These are phyloP conservation scores for Thymelicus lineola DNA, from an alignment of 2,888 invertebrate genomes.

Conservation along the genomic window DNA sequence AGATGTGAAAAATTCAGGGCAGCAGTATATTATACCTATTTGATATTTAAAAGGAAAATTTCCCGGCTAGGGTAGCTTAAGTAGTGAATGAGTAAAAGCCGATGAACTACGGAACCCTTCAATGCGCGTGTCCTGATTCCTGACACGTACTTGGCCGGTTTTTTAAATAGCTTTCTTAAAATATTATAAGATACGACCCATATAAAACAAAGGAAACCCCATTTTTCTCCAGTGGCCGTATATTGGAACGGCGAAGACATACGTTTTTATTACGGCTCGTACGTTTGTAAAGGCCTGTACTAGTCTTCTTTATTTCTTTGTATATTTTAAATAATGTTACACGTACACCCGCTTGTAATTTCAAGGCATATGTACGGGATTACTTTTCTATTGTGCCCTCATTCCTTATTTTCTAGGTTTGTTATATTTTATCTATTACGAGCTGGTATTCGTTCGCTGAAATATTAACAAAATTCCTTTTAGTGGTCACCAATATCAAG, in stretches of 20 bases:
- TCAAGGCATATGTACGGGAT: conserved; percentile 4
- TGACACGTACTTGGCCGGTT: neutral
- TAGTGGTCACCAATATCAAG: too few species aligned
- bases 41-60: too few species aligned
- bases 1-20: too few species aligned
- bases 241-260: conserved; percentile 22
- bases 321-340: conserved; percentile 15
- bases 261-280: conserved; percentile 15
- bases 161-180: neutral
- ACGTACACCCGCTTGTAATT: conserved; percentile 4
- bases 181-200: neutral
- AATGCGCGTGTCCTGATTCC: too few species aligned
- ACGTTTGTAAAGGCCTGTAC: conserved; percentile 4
- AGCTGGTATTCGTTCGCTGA: too few species aligned
- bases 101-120: too few species aligned
- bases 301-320: conserved; percentile 11
- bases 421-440: neutral
- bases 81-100: too few species aligned
- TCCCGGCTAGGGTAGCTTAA: too few species aligned
- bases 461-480: too few species aligned
- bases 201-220: conserved; percentile 17
- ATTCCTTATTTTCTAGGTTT: neutral
- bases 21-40: too few species aligned
- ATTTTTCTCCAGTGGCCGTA: conserved; percentile 21
- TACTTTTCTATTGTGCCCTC: conserved; percentile 6